Evolutionary conservation across 1,140 invertebrate genomes (phyloP).

Genomic region (Philopotamus ludificatus): DNA sequence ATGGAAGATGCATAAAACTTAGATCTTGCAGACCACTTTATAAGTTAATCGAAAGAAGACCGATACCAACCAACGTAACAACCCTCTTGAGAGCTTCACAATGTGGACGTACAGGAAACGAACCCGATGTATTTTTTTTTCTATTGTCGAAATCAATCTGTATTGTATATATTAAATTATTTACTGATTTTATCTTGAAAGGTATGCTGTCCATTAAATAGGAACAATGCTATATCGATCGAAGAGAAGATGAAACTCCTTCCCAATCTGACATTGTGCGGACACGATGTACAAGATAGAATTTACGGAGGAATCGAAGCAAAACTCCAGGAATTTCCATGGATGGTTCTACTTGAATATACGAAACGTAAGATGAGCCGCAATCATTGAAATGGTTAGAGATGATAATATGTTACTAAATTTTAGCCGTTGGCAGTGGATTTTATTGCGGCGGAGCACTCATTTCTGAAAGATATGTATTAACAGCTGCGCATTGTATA

Average conservation of each 20-base stretch:
- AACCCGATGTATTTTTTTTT: not conserved
- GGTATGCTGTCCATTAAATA: not conserved
- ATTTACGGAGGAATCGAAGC: constrained; percentile 49
- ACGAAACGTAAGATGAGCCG: constrained; percentile 45
- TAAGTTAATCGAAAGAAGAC: not conserved
- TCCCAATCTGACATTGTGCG: not conserved
- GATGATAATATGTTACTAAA: not conserved
- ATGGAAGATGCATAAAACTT: not conserved
- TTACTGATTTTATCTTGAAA: too few species aligned
- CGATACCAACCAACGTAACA: not conserved
- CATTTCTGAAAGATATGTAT: constrained; percentile 52
- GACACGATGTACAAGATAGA: constrained; percentile 28
- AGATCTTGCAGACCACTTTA: not conserved
- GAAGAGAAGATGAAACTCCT: not conserved
- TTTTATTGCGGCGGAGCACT: constrained; percentile 69
- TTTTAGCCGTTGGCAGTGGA: constrained; percentile 42
- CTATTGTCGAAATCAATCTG: too few species aligned
- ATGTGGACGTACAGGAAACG: not conserved
- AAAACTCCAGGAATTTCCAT: constrained; percentile 51
- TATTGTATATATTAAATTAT: too few species aligned
- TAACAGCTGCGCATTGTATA: constrained; percentile 75
- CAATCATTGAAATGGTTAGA: not conserved
- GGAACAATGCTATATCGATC: not conserved
- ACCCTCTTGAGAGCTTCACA: not conserved
- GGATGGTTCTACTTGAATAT: constrained; percentile 53